Percentiles rank a stretch among this genome's conserved stretches.
phyloP scores from a whole-genome alignment of 1,140 invertebrate genomes.

The Bombus polaris region DNA sequence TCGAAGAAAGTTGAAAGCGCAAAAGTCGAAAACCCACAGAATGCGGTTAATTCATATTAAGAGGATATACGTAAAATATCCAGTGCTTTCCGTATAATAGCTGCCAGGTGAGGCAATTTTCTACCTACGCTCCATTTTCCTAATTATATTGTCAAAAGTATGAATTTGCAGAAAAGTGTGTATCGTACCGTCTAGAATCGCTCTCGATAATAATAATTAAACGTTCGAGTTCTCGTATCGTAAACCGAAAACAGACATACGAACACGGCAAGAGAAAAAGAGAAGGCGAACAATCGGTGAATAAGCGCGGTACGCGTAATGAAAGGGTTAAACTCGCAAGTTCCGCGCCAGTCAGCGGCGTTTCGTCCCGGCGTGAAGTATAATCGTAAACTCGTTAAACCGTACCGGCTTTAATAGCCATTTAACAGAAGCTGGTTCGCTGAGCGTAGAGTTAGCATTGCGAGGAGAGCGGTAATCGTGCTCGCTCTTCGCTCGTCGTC shows the following conservation, averaged over 20 bases:
- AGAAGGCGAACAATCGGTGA: not conserved
- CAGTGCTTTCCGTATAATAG: no score
- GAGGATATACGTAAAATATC: no score
- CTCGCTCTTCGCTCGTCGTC: not conserved
- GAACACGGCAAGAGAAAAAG: not conserved
- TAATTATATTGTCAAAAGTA: no score
- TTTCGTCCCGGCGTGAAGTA: slow-evolving; percentile 5
- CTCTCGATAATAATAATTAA: not conserved
- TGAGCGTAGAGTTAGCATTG: not conserved
- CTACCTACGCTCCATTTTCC: no score
- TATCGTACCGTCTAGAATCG: not conserved
- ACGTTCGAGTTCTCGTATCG: not conserved
- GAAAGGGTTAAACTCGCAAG: not conserved
- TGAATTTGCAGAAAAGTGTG: no score
- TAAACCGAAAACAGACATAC: not conserved
- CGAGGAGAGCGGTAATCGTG: slow-evolving; percentile 1
- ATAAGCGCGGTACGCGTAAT: not conserved
- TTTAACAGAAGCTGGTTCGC: not conserved
- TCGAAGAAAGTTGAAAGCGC: no score
- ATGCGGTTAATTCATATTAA: no score
- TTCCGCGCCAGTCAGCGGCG: not conserved
- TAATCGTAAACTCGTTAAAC: slow-evolving; percentile 4
- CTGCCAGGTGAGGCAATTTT: no score
- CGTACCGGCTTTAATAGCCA: not conserved
- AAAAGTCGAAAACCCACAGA: no score